phyloP scores from a whole-genome alignment of 2,797 vertebrate species.

The Mormyrus proboscirostris region DNA sequence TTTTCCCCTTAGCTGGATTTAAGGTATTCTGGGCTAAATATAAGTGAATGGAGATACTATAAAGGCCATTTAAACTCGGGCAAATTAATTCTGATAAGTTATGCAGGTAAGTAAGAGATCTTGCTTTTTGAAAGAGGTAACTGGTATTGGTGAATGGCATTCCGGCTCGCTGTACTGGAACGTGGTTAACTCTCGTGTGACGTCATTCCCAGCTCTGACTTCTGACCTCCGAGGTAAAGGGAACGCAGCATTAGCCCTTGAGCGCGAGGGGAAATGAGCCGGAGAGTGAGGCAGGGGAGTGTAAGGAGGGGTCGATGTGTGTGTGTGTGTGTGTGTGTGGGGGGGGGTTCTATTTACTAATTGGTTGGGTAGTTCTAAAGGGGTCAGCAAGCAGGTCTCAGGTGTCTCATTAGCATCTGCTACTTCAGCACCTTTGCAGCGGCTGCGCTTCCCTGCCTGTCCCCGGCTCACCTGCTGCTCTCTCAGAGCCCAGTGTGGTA shows the following conservation, averaged over 20 bases:
- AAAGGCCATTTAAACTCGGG: neutral
- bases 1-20: neutral
- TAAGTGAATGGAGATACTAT: neutral
- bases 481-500: slow-evolving; percentile 22
- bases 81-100: neutral
- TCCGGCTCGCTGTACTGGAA: neutral
- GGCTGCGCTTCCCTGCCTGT: neutral
- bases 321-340: no score
- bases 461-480: slow-evolving; percentile 23
- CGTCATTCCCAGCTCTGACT: neutral
- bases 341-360: slow-evolving; percentile 40
- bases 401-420: slow-evolving; percentile 53
- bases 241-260: neutral
- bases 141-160: neutral
- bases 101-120: neutral
- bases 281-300: neutral
- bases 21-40: neutral
- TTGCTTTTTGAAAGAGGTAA: neutral
- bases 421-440: slow-evolving; percentile 50
- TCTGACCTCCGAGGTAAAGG: neutral
- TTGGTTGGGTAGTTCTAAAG: slow-evolving; percentile 41
- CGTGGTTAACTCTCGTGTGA: neutral
- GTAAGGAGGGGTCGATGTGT: neutral
- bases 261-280: neutral
- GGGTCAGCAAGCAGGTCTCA: slow-evolving; percentile 53